phyloP scores from a whole-genome alignment of 1,140 invertebrate species.

The Penaeus vannamei region DNA sequence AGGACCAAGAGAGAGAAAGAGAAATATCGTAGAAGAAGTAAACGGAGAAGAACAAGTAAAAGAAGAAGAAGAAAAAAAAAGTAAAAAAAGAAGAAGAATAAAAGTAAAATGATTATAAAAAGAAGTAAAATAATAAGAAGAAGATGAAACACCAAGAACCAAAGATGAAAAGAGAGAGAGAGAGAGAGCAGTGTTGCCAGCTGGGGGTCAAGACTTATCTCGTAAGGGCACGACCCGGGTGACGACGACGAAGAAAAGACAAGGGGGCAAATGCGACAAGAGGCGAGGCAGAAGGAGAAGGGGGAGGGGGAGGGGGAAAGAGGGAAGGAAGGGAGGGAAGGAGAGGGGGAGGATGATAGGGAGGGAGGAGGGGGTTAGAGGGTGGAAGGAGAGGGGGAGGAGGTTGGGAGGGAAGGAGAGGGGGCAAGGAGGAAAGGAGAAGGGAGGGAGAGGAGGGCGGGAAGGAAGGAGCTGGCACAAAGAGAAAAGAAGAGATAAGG shows the following conservation, averaged over 20 bases:
- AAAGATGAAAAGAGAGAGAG: neutral
- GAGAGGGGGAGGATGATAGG: too few species aligned
- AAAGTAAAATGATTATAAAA: too few species aligned
- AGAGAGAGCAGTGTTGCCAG: neutral
- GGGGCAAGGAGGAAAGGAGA: slow-evolving; percentile 37
- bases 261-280: neutral
- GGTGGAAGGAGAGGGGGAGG: neutral
- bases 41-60: neutral
- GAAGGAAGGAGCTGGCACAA: neutral
- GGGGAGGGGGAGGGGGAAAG: slow-evolving; percentile 3
- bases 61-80: neutral
- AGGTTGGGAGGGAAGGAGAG: neutral
- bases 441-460: neutral
- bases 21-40: neutral
- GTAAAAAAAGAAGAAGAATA: neutral
- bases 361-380: too few species aligned
- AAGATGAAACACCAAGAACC: too few species aligned
- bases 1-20: neutral
- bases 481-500: neutral
- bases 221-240: too few species aligned
- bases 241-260: slow-evolving; percentile 23
- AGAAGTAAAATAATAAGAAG: too few species aligned
- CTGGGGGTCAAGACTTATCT: too few species aligned
- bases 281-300: slow-evolving; percentile 48
- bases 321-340: neutral